Evolutionary conservation across 1,140 invertebrate genomes (phyloP).

Genomic region (Riptortus pedestris): DNA sequence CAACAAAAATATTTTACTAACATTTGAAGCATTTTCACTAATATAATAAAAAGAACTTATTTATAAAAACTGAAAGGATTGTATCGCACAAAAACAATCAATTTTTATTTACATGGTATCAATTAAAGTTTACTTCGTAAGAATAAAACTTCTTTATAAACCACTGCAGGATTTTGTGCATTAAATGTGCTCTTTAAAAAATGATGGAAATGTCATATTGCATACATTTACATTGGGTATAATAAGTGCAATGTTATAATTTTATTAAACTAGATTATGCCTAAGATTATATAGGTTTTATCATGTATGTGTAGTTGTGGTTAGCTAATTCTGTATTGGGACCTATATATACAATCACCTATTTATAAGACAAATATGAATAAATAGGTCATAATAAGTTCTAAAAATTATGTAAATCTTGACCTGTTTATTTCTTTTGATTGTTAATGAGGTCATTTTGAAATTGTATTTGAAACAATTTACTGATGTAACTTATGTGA

Average conservation of each 20-base stretch:
- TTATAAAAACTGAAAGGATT: no score
- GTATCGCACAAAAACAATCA: no score
- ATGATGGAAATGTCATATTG: neutral
- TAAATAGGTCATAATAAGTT: neutral
- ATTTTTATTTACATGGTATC: no score
- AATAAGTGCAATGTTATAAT: neutral
- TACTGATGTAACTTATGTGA: slow-evolving; percentile 6
- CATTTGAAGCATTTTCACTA: no score
- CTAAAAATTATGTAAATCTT: neutral
- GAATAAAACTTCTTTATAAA: neutral
- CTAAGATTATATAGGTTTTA: slow-evolving; percentile 5
- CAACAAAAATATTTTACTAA: no score
- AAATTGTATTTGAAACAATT: neutral
- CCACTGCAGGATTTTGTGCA: neutral
- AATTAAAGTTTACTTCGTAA: no score
- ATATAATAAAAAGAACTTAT: no score
- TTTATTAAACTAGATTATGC: slow-evolving; percentile 11
- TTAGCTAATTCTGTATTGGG: slow-evolving; percentile 21
- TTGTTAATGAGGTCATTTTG: neutral
- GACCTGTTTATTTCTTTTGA: neutral
- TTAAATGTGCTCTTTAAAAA: neutral
- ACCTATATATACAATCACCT: slow-evolving; percentile 22
- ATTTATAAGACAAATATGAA: slow-evolving; percentile 19
- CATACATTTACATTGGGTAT: neutral
- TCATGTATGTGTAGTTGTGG: slow-evolving; percentile 19